Evolutionary conservation across 2,888 invertebrate species (phyloP).

Genomic region (Uropetala carovei): DNA sequence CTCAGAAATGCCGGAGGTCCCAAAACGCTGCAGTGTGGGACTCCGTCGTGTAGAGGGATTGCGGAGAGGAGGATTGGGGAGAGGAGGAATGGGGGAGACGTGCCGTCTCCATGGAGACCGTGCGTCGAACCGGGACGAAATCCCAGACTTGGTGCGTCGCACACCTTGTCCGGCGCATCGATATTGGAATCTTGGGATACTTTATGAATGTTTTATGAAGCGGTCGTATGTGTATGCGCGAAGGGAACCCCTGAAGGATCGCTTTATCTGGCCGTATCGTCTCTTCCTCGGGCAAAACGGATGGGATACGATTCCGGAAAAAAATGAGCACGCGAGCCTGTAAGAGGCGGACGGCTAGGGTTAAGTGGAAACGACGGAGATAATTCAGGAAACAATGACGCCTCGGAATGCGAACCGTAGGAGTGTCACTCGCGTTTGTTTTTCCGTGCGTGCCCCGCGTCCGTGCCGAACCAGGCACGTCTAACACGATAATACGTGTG

Average conservation of each 20-base stretch:
- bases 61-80: neutral
- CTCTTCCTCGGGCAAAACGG: neutral
- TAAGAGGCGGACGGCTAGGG: neutral
- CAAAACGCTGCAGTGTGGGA: neutral
- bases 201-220: conserved; percentile 28
- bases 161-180: neutral
- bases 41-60: neutral
- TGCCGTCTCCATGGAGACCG: neutral
- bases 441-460: too few species aligned
- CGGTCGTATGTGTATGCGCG: neutral
- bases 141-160: neutral
- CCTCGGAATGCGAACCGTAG: too few species aligned
- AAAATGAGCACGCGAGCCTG: neutral
- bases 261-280: neutral
- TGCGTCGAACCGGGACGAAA: neutral
- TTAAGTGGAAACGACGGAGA: too few species aligned
- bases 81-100: neutral
- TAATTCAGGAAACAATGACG: too few species aligned
- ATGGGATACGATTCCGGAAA: neutral
- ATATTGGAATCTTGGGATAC: conserved; percentile 20
- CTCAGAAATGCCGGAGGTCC: neutral
- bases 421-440: too few species aligned
- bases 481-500: too few species aligned
- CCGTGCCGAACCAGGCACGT: too few species aligned
- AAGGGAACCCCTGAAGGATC: neutral